A percentile compares a stretch with the other conserved stretches of the same genome.
Evolutionary conservation across 2,113 vertebrate species (phyloP).

Genomic region (Dipodomys spectabilis): DNA sequence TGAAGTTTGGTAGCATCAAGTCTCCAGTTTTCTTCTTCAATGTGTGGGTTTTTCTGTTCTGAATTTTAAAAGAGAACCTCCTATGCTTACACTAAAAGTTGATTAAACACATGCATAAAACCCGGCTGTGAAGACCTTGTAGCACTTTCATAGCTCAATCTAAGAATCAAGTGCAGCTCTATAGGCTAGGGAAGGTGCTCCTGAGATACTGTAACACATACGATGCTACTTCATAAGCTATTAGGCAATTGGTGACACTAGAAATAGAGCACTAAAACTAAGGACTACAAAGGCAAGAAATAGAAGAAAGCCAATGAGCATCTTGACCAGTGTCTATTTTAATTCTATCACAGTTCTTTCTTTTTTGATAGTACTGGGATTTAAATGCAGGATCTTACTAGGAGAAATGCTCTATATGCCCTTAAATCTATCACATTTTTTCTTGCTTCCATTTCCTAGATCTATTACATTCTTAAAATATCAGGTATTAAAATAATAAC

Average conservation of each 20-base stretch:
- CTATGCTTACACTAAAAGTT: not conserved
- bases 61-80: not conserved
- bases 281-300: not conserved
- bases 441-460: no score
- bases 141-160: not conserved
- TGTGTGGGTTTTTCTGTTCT: not conserved
- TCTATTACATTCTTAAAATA: conserved; percentile 14
- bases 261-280: not conserved
- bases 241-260: not conserved
- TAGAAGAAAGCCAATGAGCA: conserved; percentile 23
- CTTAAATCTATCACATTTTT: no score
- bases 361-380: no score
- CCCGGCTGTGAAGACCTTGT: not conserved
- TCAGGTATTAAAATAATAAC: conserved; percentile 23
- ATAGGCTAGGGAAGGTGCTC: not conserved
- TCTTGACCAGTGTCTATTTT: not conserved
- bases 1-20: not conserved
- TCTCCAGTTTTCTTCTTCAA: not conserved
- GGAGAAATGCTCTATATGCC: no score
- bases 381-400: no score
- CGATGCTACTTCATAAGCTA: no score
- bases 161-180: not conserved
- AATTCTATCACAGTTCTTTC: not conserved
- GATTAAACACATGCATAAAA: conserved; percentile 6
- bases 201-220: not conserved